Base-by-base conservation (phyloP, 2,888 invertebrate species). In the Palloptera scutellata region DNA sequence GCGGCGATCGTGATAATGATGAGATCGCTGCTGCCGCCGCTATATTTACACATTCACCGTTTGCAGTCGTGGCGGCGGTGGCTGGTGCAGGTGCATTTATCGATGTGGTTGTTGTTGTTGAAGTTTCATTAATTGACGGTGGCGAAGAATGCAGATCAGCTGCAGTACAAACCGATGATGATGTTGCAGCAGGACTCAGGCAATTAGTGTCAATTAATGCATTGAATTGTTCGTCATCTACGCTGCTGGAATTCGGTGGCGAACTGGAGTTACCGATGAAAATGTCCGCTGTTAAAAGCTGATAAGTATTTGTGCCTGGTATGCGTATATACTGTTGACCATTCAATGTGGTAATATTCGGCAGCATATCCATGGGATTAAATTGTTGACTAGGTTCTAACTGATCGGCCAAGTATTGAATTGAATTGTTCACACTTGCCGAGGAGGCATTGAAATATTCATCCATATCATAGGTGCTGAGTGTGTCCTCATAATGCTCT, bases 251-350 rank as follows among this genome's bases (percentile, higher is more conserved):
- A 20, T 60, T 72, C 30, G 75, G 72, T 40, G 75, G 75, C 40
- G 75, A 76, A 48, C 74, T 64, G 19, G 71, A 69, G 42, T 68
- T 67, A 45, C 74, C 89, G 69, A 89, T 89, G 67, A 90, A 89
- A 63, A 88, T 80, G 61, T 87, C 81, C 61, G 88, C 86, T 10
- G 89, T 87, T 13, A 90, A 87, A 72, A 91, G 79, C 75, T 91
- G 90, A 77, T 90, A 91, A 4, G 88, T 86, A 79, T 90, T 90
- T 8, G 88, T 86, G 9, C 88, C 86, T 59, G 88, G 87, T 62
- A 91, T 84, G 73, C 89, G 86, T 43, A 89, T 84, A 76, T 89
- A 91, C 67, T 89, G 89, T 64, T 88, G 85, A 0, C 85, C 85
- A 72, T 85, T 83, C 2, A 85, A 76, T 12, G 80, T 84, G 6